Percentiles rank a stretch among this genome's conserved stretches.
phyloP scores from a whole-genome alignment of 2,113 vertebrate genomes.

The Menidia beryllina region DNA sequence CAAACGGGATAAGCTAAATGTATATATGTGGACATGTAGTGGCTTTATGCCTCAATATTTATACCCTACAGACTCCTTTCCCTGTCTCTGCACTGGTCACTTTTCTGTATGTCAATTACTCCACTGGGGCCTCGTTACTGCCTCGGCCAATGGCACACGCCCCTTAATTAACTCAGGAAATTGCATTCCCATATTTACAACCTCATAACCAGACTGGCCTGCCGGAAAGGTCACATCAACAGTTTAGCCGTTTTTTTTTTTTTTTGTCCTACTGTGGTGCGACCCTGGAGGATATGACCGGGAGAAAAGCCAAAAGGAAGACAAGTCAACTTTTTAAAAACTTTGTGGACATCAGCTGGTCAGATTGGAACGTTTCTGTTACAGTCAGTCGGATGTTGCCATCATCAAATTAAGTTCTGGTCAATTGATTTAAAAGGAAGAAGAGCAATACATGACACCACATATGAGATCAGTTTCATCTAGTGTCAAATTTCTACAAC shows the following conservation, averaged over 20 bases:
- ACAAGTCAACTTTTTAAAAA: conserved; percentile 17
- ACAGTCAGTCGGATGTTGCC: neutral
- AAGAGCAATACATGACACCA: conserved; percentile 5
- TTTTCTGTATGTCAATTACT: conserved; percentile 63
- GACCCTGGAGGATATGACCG: conserved; percentile 47
- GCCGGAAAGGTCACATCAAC: conserved; percentile 74
- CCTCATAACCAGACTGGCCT: conserved; percentile 56
- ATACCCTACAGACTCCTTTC: too few species aligned
- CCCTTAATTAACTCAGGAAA: conserved; percentile 71
- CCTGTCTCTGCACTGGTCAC: conserved; percentile 30
- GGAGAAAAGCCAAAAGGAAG: conserved; percentile 45
- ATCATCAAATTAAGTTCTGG: conserved; percentile 29
- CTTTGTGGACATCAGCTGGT: conserved; percentile 32
- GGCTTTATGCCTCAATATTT: conserved; percentile 29
- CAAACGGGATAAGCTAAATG: conserved; percentile 39
- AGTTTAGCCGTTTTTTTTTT: conserved; percentile 52
- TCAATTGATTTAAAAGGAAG: conserved; percentile 29
- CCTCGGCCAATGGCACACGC: conserved; percentile 55
- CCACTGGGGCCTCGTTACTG: conserved; percentile 64
- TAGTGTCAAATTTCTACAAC: conserved; percentile 23
- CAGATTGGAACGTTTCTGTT: conserved; percentile 20
- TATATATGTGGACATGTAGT: too few species aligned
- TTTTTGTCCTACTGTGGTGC: conserved; percentile 40
- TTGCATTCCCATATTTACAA: conserved; percentile 70
- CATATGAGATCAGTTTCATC: conserved; percentile 13